Percentiles rank a stretch among this genome's conserved stretches.
Evolutionary conservation across 2,888 invertebrate genomes (phyloP).

Genomic region (Limnephilus rhombicus): DNA sequence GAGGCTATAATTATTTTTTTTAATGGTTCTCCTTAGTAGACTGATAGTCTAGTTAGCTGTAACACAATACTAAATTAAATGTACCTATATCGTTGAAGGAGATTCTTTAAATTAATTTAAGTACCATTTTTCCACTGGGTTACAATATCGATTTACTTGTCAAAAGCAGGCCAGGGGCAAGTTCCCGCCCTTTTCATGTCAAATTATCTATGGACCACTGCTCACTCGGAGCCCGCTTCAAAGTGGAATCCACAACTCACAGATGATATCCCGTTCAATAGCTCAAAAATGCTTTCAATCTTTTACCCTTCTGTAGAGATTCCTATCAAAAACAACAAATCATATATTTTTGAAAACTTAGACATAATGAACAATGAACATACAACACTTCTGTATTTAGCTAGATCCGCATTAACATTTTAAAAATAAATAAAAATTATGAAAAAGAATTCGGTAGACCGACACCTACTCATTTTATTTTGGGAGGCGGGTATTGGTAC

Average conservation of each 20-base stretch:
- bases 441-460: no score
- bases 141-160: slow-evolving; percentile 51
- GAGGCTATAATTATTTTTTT: no score
- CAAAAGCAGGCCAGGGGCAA: slow-evolving; percentile 47
- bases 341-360: neutral
- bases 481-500: no score
- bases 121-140: neutral
- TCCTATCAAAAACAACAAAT: neutral
- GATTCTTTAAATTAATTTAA: neutral
- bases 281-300: neutral
- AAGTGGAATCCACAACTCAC: slow-evolving; percentile 15
- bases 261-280: neutral
- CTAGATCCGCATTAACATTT: neutral
- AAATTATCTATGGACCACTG: slow-evolving; percentile 60
- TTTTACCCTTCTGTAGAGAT: slow-evolving; percentile 7
- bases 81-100: no score
- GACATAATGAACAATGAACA: neutral
- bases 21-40: no score
- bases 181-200: slow-evolving; percentile 62
- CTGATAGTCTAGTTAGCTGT: no score
- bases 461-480: no score
- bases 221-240: neutral
- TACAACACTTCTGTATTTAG: neutral
- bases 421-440: neutral
- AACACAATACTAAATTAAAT: no score